Conservation (phyloP, 2,113 vertebrate genomes). For the Tenebrosternarchus preto region DNA sequence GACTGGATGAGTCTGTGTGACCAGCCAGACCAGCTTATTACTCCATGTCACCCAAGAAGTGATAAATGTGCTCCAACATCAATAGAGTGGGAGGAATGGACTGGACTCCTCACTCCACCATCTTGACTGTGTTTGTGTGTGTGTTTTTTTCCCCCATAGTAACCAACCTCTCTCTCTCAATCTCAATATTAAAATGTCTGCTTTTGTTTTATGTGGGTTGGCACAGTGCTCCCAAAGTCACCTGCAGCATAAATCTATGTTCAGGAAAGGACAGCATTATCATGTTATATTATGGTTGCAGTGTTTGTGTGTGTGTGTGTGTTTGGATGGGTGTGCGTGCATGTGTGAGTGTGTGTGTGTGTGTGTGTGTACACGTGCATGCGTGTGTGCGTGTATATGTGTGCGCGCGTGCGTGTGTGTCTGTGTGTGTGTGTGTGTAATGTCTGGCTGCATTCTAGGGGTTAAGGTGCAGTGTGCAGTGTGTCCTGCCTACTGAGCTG, state of each 20-base stretch:
- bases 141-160: conserved; percentile 28
- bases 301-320: too few species aligned
- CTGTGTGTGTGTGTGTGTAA: not conserved
- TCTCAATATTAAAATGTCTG: conserved; percentile 74
- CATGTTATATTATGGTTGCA: conserved; percentile 60
- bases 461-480: not conserved
- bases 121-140: conserved; percentile 27
- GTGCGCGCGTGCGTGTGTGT: conserved; percentile 12
- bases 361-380: conserved; percentile 13
- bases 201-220: conserved; percentile 71
- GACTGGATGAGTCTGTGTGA: not conserved
- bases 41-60: conserved; percentile 46
- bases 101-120: conserved; percentile 35
- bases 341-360: not conserved
- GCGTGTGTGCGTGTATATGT: conserved; percentile 23
- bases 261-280: conserved; percentile 63
- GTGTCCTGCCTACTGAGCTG: not conserved
- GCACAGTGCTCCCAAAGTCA: conserved; percentile 63
- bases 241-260: conserved; percentile 65
- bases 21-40: conserved; percentile 30
- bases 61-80: conserved; percentile 64
- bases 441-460: not conserved
- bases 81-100: conserved; percentile 57
- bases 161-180: conserved; percentile 58
- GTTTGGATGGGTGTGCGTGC: conserved; percentile 27